Evolutionary conservation across 2,888 invertebrate genomes (phyloP), one percentile per base, ranked within the genome.

Genomic region (Helleia helle): DNA sequence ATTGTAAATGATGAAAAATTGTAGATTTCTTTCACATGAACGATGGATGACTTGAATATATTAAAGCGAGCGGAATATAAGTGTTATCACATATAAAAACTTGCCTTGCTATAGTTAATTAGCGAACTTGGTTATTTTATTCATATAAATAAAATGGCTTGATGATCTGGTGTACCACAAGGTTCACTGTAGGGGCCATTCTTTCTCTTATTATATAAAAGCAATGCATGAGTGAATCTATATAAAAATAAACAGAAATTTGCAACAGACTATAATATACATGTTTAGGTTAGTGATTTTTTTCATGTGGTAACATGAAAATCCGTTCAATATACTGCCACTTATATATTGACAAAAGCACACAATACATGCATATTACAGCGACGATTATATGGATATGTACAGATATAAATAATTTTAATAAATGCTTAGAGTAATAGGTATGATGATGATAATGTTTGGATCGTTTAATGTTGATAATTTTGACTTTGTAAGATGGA

Each of bases 261-360:
- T 17, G 6, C 8, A 18, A 18, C 34, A 34, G 18, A 22, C 5
- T 22, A 5, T 7, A 22, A 5, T 2, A n/a, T 22, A 8, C 22
- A 7, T 22, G 8, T 22, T 8, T 22, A 6, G 22, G 22, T 22
- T 22, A 6, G 8, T 22, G 1, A 22, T 5, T n/a, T 30, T 30
- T 34, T 34, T 12, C 34, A 34, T 34, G 34, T 34, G 34, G 34
- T 34, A 34, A 34, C 18, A 22, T 8, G 18, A 22, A 22, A 9
- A 11, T 34, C 12, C 22, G 31, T 25, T 24, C 14, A 24, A 25
- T 17, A 40, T 34, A 40, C 39, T 40, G 39, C 39, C 39, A 40
- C 39, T 34, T 34, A 34, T 34, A 18, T 34, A 31, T 31, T 30
- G 13, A 39, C 29, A 18, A 30, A 39, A 40, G 39, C 39, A 40